phyloP scores from a whole-genome alignment of 2,888 invertebrate genomes.

The Gryllus longicercus region DNA sequence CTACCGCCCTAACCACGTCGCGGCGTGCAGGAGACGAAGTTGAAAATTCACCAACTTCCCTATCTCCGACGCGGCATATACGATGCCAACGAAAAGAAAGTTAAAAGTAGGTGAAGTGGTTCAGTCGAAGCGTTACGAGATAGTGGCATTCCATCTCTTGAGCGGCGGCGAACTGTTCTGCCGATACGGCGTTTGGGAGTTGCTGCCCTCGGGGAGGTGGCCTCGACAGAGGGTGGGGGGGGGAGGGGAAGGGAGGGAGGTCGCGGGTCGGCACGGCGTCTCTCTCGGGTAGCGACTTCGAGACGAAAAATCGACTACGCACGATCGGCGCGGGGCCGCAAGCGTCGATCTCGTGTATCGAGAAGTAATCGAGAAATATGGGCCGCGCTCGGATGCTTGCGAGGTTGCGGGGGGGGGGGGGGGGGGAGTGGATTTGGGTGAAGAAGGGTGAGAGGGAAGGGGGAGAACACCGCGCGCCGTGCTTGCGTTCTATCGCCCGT shows the following conservation, averaged over 20 bases:
- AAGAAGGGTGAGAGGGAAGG: not conserved
- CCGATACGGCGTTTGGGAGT: not conserved
- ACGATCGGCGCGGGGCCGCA: not conserved
- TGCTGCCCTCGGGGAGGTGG: too few relatives aligned
- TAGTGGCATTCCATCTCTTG: not conserved
- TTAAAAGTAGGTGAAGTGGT: not conserved
- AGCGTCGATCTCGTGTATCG: slow-evolving; percentile 17
- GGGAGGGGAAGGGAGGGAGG: too few relatives aligned
- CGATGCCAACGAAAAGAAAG: not conserved
- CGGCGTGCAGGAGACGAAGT: too few relatives aligned
- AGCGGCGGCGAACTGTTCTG: not conserved
- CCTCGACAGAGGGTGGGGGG: too few relatives aligned
- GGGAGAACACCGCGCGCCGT: not conserved
- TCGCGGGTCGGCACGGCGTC: too few relatives aligned
- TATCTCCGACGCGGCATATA: too few relatives aligned
- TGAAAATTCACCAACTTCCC: too few relatives aligned
- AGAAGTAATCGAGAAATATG: slow-evolving; percentile 17
- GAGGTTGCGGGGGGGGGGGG: not conserved
- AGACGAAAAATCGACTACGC: slow-evolving; percentile 17
- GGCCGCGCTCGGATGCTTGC: not conserved
- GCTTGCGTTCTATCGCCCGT: not conserved
- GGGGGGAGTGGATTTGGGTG: not conserved
- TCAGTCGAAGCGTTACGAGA: not conserved
- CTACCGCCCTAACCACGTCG: too few relatives aligned
- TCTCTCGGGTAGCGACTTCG: too few relatives aligned